Base-by-base conservation (phyloP, 2,888 invertebrate genomes). In the Phasia obesa region DNA sequence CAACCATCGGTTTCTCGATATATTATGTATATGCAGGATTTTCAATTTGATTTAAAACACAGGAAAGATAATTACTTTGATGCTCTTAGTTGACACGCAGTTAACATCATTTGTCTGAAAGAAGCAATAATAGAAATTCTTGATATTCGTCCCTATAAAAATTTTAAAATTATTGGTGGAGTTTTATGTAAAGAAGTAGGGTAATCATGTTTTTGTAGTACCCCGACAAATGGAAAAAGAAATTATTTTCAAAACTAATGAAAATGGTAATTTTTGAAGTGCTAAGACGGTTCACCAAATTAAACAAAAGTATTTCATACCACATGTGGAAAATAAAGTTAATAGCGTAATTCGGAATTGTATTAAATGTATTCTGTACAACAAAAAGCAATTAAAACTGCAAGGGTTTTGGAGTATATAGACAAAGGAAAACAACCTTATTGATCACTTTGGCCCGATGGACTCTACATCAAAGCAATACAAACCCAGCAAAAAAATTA, bases 21-120 rank as follows among this genome's bases (percentile, higher is more conserved):
- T 23, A 51, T 51, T 2, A 42, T 86, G 59, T 60, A 82, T 21
- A 27, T 86, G 17, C 59, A 85, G 44, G 84, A 86, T 17, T 86
- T 77, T 42, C 21, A 19, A 47, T 19, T 44, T n/a, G n/a, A 44
- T 17, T 44, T 44, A 19, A 47, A 19, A 19, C 19, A 47, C 9
- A 19, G 47, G 1, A 19, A 47, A 47, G 19, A 9, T 2, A 19
- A 47, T 47, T 6, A 19, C 19, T 17, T 47, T 47, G 47, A 47
- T 47, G 47, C 47, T 6, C 47, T 47, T 9, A 19, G 47, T 21
- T 19, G 47, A 19, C 47, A 19, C 5, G 51, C 27, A 27, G 27
- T 27, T 27, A 27, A 27, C 27, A 27, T 27, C 27, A 27, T 27
- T 6, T 27, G 27, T 27, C 4, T 27, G 3, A 27, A 27, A 27